These are phyloP conservation scores for Orgyia antiqua DNA, from an alignment of 2,888 invertebrate genomes.

Conservation along the genomic window DNA sequence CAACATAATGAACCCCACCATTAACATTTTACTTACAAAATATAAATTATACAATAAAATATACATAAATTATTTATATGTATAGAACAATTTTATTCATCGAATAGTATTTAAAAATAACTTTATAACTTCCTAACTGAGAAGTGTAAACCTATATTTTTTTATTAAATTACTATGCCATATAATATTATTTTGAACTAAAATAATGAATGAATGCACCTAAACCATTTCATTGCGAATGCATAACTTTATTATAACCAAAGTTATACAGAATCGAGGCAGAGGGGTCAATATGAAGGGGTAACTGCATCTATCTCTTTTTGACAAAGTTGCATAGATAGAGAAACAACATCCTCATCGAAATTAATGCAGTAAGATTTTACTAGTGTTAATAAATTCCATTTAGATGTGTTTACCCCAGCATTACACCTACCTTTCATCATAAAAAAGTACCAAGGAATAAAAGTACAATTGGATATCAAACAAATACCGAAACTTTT, in stretches of 20 bases:
- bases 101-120: conserved; percentile 47
- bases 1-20: conserved; percentile 34
- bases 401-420: too few relatives aligned
- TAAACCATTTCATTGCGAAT: conserved; percentile 24
- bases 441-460: too few relatives aligned
- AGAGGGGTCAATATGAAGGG: too few relatives aligned
- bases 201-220: conserved; percentile 30
- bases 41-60: conserved; percentile 51
- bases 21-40: conserved; percentile 51
- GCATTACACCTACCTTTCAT: too few relatives aligned
- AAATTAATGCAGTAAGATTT: too few relatives aligned
- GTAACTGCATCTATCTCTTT: too few relatives aligned
- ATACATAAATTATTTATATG: conserved; percentile 45
- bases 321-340: too few relatives aligned
- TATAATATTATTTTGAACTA: conserved; percentile 44
- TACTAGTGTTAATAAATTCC: too few relatives aligned
- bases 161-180: conserved; percentile 38
- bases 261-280: too few relatives aligned
- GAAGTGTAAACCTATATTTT: conserved; percentile 43
- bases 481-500: too few relatives aligned
- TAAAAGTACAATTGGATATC: too few relatives aligned
- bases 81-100: conserved; percentile 47
- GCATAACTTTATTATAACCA: conserved; percentile 11
- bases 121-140: conserved; percentile 49
- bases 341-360: too few relatives aligned